phyloP scores from a whole-genome alignment of 2,888 invertebrate genomes.

The Macrophya alboannulata region DNA sequence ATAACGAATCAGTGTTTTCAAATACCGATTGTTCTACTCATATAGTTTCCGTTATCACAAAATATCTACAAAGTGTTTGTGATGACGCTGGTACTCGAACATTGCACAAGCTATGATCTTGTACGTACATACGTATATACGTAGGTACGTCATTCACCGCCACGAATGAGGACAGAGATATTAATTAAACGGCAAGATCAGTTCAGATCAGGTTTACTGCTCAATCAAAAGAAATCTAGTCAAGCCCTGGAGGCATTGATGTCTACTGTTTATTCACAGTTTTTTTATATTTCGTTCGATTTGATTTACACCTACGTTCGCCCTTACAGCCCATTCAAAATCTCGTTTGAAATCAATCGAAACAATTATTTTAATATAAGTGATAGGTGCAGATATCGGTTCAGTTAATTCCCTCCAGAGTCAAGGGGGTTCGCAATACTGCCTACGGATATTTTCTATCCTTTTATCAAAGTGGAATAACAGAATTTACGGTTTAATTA shows the following conservation, averaged over 20 bases:
- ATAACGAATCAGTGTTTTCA: neutral
- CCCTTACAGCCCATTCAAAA: neutral
- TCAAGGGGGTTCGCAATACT: neutral
- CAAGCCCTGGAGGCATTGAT: neutral
- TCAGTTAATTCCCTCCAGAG: neutral
- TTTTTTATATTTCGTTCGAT: neutral
- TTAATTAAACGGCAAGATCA: neutral
- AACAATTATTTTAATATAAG: no score
- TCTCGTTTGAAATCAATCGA: neutral
- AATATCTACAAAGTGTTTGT: neutral
- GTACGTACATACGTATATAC: neutral
- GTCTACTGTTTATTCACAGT: neutral
- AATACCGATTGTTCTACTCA: neutral
- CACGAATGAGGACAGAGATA: neutral
- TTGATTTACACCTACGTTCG: neutral
- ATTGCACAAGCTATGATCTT: neutral
- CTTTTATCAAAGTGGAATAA: neutral
- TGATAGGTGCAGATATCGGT: neutral
- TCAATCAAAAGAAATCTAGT: neutral
- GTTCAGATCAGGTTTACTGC: neutral
- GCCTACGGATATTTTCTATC: neutral
- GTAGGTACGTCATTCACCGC: neutral
- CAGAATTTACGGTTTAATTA: neutral
- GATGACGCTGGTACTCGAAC: neutral
- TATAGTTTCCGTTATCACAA: neutral